Base-by-base conservation (phyloP, 2,113 vertebrate genomes). In the Albula goreensis region DNA sequence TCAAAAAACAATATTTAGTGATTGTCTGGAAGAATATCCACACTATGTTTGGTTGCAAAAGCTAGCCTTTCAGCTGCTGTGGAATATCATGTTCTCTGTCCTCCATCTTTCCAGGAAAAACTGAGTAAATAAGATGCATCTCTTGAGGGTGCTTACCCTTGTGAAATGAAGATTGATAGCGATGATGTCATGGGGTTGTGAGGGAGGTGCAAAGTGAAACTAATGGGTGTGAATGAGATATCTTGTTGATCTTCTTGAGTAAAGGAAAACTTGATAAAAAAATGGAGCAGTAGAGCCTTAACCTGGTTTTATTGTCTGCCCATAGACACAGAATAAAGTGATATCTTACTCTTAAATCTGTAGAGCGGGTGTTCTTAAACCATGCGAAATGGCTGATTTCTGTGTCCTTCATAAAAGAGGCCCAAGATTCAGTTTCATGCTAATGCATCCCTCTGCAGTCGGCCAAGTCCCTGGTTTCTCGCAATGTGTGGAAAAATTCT, bases 111-210 rank as follows among this genome's bases (percentile, higher is more conserved):
- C 89, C 91, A 89, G 92, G 92, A 92, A 93, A 91, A 88, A 89
- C 80, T 89, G 89, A 88, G 89, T 89, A 89, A 89, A 89, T 87
- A 90, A 89, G 85, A 91, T 50, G 80, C 86, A 79, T 93, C 93
- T 94, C 93, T 89, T 89, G 93, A 93, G 93, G 88, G 94, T 87
- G 50, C 88, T 94, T 94, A 93, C 90, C 87, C 88, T 77, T 89
- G 87, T 91, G 91, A 86, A 88, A 88, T 87, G 88, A 86, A 91
- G 89, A 92, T 93, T 92, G 92, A 93, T 86, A 83, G 85, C 86
- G 84, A 84, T 88, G 88, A 89, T 89, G 89, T 90, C 89, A 89
- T 88, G 85, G 89, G 83, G 50, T 80, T 88, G 87, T 74, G 85
- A 87, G 85, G 85, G 88, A 86, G 82, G 88, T 86, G 88, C 84